These are phyloP conservation scores for Tholera decimalis DNA, from an alignment of 2,888 invertebrate genomes.

Conservation along the genomic window DNA sequence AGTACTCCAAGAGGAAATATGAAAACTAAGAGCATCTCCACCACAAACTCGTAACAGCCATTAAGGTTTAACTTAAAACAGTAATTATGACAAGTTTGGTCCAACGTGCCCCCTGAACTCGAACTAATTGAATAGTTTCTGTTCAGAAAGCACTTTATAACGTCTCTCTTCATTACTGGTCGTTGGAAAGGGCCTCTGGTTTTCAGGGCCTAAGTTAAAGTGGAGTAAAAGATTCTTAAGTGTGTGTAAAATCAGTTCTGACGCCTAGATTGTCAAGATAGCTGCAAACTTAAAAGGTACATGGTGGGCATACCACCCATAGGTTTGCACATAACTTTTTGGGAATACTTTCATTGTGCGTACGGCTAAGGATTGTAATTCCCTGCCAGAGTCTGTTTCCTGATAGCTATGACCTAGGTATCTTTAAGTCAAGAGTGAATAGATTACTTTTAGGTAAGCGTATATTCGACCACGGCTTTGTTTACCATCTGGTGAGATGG, in stretches of 20 bases:
- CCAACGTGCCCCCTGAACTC: constrained; percentile 16
- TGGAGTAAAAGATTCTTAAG: not conserved
- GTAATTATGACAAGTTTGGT: constrained; percentile 19
- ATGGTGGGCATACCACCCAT: not conserved
- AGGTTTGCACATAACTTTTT: too few relatives aligned
- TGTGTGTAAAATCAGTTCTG: not conserved
- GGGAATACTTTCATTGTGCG: too few relatives aligned
- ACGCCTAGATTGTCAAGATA: not conserved
- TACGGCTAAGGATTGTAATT: too few relatives aligned
- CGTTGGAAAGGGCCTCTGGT: not conserved
- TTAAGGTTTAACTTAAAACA: constrained; percentile 36
- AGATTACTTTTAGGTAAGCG: too few relatives aligned
- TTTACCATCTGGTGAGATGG: too few relatives aligned
- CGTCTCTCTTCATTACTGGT: constrained; percentile 22
- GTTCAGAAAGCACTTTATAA: constrained; percentile 38
- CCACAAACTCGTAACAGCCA: constrained; percentile 32
- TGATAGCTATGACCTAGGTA: too few relatives aligned
- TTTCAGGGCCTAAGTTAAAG: not conserved
- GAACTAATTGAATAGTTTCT: constrained; percentile 50
- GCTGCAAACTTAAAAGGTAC: not conserved
- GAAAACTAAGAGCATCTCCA: constrained; percentile 16
- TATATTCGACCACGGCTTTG: too few relatives aligned
- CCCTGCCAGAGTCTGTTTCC: too few relatives aligned
- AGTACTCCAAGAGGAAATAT: not conserved
- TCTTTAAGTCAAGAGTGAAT: too few relatives aligned